Conservation (phyloP, 2,888 invertebrate species). For the Thelaira solivaga region DNA sequence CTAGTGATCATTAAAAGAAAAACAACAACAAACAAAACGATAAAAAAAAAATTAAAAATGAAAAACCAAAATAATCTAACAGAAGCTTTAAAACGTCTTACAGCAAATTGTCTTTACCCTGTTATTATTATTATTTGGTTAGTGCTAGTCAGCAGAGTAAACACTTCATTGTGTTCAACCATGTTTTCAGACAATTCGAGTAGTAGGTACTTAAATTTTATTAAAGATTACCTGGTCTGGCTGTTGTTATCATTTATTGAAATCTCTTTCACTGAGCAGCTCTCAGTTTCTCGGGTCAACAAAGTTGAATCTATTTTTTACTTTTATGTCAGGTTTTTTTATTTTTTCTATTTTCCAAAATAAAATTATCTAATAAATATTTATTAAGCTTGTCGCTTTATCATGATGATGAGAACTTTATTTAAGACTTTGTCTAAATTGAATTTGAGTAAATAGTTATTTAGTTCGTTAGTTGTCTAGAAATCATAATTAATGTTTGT, state of each 20-base stretch:
- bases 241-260: slow-evolving; percentile 23
- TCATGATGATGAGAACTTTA: slow-evolving; percentile 23
- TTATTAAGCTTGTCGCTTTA: slow-evolving; percentile 5
- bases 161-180: slow-evolving; percentile 4
- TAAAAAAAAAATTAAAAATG: not conserved
- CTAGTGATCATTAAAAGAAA: slow-evolving; percentile 16
- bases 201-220: slow-evolving; percentile 20
- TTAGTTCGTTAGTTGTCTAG: not conserved
- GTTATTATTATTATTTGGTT: slow-evolving; percentile 14
- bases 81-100: slow-evolving; percentile 52
- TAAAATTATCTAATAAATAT: slow-evolving; percentile 28
- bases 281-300: slow-evolving; percentile 43
- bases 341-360: not conserved
- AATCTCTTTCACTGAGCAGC: slow-evolving; percentile 38
- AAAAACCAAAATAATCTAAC: slow-evolving; percentile 35
- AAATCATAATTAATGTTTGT: slow-evolving; percentile 10
- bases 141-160: too few relatives aligned
- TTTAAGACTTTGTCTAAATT: slow-evolving; percentile 9
- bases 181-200: slow-evolving; percentile 19
- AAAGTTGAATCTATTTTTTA: slow-evolving; percentile 32
- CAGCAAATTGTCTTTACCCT: slow-evolving; percentile 48
- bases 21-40: slow-evolving; percentile 3
- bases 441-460: too few relatives aligned
- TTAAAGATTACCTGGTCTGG: not conserved
- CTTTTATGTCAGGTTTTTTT: not conserved